Evolutionary conservation across 1,140 invertebrate genomes (phyloP).

Genomic region (Trachymyrmex cornetzi): DNA sequence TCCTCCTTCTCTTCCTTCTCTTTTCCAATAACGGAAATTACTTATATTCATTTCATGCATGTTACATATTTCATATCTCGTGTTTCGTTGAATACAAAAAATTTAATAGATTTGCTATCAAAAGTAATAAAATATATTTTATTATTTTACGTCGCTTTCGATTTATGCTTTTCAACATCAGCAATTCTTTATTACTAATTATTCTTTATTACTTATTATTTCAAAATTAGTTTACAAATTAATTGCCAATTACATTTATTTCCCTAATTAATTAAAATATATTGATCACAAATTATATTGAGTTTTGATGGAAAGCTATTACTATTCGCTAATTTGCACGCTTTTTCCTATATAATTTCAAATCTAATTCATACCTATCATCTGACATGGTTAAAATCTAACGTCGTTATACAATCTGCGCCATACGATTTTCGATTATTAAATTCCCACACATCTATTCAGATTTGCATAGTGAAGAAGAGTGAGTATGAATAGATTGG

Average conservation of each 20-base stretch:
- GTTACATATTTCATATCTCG: neutral
- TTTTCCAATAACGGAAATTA: constrained; percentile 42
- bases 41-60: constrained; percentile 28
- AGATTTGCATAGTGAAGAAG: neutral
- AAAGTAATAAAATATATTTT: neutral
- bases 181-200: neutral
- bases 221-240: neutral
- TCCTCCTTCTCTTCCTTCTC: neutral
- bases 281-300: constrained; percentile 14
- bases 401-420: constrained; percentile 9
- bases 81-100: neutral
- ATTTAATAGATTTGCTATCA: neutral
- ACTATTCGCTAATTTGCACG: neutral
- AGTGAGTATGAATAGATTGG: neutral
- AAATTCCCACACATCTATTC: neutral
- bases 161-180: neutral
- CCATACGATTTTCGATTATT: constrained; percentile 37
- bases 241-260: constrained; percentile 7
- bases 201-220: neutral
- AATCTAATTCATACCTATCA: constrained; percentile 5
- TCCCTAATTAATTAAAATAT: constrained; percentile 22
- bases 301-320: neutral
- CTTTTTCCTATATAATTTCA: neutral
- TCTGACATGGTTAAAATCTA: neutral
- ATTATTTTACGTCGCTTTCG: neutral